Percentiles rank a stretch among this genome's conserved stretches.
Evolutionary conservation across 2,113 vertebrate species (phyloP).

Genomic region (Eurystomus gularis): DNA sequence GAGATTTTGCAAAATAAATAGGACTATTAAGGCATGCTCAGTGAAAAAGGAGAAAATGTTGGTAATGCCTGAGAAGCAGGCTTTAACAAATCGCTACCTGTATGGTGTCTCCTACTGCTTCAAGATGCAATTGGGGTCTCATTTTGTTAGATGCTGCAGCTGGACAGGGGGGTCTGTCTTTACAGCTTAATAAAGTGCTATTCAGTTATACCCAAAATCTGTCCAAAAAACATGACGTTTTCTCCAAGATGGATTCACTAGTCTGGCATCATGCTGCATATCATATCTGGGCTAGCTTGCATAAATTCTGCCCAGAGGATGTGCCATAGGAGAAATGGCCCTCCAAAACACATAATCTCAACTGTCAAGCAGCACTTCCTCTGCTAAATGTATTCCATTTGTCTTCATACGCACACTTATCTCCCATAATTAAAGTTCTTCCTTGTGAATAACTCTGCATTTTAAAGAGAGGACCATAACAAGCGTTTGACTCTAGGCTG

Average conservation of each 20-base stretch:
- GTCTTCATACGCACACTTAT: not conserved
- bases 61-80: not conserved
- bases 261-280: not conserved
- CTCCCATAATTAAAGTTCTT: not conserved
- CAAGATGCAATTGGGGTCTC: not conserved
- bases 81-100: not conserved
- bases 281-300: not conserved
- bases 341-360: not conserved
- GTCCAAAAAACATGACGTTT: not conserved
- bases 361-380: not conserved
- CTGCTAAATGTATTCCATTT: not conserved
- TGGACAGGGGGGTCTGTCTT: not conserved
- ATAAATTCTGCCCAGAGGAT: not conserved
- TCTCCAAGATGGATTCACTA: not conserved
- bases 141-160: not conserved
- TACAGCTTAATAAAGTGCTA: not conserved
- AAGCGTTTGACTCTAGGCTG: not conserved
- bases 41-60: not conserved
- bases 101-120: not conserved
- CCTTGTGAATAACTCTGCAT: not conserved
- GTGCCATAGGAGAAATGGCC: not conserved
- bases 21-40: not conserved
- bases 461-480: not conserved
- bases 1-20: not conserved
- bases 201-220: not conserved